Conservation (phyloP, 2,888 invertebrate genomes). For the Morinoia aosen region DNA sequence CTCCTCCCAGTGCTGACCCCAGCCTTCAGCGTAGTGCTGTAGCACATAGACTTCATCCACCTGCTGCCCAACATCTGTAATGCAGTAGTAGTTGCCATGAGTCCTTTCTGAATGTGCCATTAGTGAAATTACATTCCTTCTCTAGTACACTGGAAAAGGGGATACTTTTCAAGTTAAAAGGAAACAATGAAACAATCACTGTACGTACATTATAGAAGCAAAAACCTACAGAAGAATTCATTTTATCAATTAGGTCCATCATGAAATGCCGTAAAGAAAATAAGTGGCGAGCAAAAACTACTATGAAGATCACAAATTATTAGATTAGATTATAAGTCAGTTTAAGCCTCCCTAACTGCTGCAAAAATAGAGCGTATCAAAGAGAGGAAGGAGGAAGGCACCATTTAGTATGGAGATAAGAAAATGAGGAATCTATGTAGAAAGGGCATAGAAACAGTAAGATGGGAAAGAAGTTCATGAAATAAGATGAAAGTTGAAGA, state of each 20-base stretch:
- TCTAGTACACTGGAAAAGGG: neutral
- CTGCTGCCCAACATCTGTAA: neutral
- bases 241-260: neutral
- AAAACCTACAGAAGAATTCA: neutral
- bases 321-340: too few species aligned
- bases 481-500: too few species aligned
- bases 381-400: too few species aligned
- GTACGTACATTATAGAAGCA: neutral
- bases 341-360: too few species aligned
- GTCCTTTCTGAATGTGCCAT: neutral
- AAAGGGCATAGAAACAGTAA: too few species aligned
- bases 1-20: constrained; percentile 85
- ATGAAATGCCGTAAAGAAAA: neutral
- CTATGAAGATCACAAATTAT: neutral
- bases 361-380: too few species aligned
- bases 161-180: neutral
- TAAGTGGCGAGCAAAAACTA: too few species aligned
- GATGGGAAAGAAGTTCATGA: too few species aligned
- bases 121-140: neutral
- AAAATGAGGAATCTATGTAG: too few species aligned
- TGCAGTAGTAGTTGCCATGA: neutral
- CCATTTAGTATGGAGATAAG: too few species aligned
- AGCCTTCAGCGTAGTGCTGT: constrained; percentile 88
- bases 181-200: neutral
- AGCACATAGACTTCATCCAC: constrained; percentile 83